phyloP scores from a whole-genome alignment of 1,140 invertebrate genomes.

The Tetramorium parvispinum region DNA sequence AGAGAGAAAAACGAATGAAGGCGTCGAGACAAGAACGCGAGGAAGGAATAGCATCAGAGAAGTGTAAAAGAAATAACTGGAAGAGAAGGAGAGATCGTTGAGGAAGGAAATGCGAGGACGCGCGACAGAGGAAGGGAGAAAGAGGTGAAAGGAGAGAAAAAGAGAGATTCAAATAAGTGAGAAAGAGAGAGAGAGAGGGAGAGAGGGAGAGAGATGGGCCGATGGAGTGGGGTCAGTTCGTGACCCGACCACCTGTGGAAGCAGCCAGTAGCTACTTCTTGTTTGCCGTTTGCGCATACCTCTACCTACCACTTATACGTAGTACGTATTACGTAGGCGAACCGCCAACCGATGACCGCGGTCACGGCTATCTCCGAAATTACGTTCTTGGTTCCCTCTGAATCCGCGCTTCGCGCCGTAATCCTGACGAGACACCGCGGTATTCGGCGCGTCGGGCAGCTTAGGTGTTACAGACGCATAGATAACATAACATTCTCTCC shows the following conservation, averaged over 20 bases:
- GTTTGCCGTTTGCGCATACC: constrained; percentile 79
- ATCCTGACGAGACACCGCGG: constrained; percentile 61
- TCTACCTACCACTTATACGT: constrained; percentile 79
- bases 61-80: background rate
- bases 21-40: constrained; percentile 18
- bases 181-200: constrained; percentile 31
- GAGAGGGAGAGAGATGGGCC: constrained; percentile 55
- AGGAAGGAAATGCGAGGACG: constrained; percentile 28
- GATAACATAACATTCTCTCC: constrained; percentile 51
- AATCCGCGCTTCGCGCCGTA: constrained; percentile 57
- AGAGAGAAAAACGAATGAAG: constrained; percentile 2
- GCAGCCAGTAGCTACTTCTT: constrained; percentile 80
- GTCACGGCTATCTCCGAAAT: constrained; percentile 66
- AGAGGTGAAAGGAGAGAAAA: background rate
- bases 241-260: constrained; percentile 84
- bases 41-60: constrained; percentile 12
- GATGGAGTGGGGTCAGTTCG: constrained; percentile 80
- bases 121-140: background rate
- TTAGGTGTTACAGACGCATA: constrained; percentile 56
- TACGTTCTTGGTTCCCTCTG: constrained; percentile 55
- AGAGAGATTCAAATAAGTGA: constrained; percentile 8
- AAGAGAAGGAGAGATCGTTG: constrained; percentile 46
- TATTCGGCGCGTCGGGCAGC: constrained; percentile 53
- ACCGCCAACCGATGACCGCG: constrained; percentile 73
- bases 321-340: constrained; percentile 80